A percentile compares a stretch with the other conserved stretches of the same genome.
Evolutionary conservation across 2,113 vertebrate genomes (phyloP).

Genomic region (Microtus oregoni): DNA sequence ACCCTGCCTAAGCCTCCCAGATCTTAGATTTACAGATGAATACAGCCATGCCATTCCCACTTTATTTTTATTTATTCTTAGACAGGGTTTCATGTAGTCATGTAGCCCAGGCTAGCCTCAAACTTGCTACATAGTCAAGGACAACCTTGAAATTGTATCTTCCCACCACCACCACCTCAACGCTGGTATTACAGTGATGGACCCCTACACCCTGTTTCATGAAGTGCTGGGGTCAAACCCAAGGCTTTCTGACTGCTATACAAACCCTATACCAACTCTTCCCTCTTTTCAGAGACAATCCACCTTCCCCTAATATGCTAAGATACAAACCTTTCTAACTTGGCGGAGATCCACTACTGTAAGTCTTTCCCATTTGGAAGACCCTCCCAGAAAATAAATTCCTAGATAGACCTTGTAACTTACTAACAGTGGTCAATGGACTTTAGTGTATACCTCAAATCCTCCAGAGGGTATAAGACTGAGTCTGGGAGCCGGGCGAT

Average conservation of each 20-base stretch:
- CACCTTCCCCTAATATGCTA: not conserved
- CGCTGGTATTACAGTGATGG: no score
- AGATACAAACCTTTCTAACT: not conserved
- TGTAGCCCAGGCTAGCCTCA: no score
- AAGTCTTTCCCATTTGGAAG: not conserved
- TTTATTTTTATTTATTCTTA: no score
- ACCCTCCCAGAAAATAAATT: not conserved
- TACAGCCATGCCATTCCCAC: no score
- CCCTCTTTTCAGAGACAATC: not conserved
- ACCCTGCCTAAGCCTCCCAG: no score
- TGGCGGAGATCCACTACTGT: not conserved
- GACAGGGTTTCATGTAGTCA: no score
- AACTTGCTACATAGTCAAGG: no score
- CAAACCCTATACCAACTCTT: not conserved
- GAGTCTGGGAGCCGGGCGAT: no score
- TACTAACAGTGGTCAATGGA: not conserved
- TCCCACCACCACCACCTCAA: no score
- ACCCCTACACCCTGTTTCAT: no score
- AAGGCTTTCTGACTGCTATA: not conserved
- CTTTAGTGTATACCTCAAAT: not conserved
- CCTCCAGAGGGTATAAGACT: not conserved
- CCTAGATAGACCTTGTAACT: not conserved
- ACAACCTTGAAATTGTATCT: no score
- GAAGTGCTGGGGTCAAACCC: not conserved
- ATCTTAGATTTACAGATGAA: no score